A percentile compares a stretch with the other conserved stretches of the same genome.
phyloP scores from a whole-genome alignment of 2,797 vertebrate species.

The Meriones psammophilus region DNA sequence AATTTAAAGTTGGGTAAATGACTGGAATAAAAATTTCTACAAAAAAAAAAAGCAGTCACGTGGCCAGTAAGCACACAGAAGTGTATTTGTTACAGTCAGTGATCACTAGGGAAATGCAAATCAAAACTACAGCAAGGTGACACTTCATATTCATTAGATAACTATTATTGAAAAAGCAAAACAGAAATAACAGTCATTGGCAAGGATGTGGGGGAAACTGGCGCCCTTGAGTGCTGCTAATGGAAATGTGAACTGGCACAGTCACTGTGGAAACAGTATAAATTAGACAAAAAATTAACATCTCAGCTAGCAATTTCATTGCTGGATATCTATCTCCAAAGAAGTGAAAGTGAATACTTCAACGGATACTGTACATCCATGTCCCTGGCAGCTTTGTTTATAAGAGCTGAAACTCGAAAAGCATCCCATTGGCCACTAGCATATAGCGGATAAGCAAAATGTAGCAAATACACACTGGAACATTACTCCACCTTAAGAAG shows the following conservation, averaged over 20 bases:
- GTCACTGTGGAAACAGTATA: background rate
- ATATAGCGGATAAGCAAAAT: background rate
- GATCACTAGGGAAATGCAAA: background rate
- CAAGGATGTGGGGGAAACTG: background rate
- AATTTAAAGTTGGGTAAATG: background rate
- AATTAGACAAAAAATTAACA: background rate
- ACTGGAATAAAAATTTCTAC: background rate
- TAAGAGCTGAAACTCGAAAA: background rate
- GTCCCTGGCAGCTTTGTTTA: background rate
- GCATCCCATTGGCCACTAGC: background rate
- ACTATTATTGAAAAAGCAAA: background rate
- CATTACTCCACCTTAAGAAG: background rate
- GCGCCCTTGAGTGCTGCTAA: background rate
- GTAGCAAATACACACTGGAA: background rate
- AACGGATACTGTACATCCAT: background rate
- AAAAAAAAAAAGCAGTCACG: background rate
- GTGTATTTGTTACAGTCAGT: background rate
- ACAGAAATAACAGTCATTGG: background rate
- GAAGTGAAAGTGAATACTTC: background rate
- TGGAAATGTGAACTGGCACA: background rate
- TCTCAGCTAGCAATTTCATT: background rate
- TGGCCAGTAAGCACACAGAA: background rate
- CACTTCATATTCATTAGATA: background rate
- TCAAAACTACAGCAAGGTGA: background rate
- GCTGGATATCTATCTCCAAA: background rate